Evolutionary conservation across 2,113 vertebrate species (phyloP), one percentile per base, ranked within the genome.

Genomic region (Microtus oregoni): DNA sequence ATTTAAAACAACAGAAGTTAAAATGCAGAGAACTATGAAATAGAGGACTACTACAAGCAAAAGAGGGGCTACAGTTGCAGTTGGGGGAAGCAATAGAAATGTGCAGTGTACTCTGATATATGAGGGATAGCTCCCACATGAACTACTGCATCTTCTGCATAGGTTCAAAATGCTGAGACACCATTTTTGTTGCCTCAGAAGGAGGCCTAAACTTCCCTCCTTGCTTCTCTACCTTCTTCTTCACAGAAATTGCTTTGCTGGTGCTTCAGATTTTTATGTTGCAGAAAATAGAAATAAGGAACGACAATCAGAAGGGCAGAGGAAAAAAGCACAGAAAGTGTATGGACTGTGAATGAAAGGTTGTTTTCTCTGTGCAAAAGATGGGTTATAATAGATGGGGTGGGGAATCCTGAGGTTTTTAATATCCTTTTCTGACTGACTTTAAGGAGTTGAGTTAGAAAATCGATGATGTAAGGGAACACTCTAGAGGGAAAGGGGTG

Each of bases 121-220:
- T 32, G 35, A 20, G 26, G 7, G 41, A 7, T 19, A 24, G 10
- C 2, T 20, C 2, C 30, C 4, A 7, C 0, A 1, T 1, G 17
- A 15, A n/a, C 41, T 17, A 4, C 24, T 32, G 0, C 28, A 26
- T 10, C 72, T 28, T 67, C 22, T 5, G 24, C 0, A 38, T 0
- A 15, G 63, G 5, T 82, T 17, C 72, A 20, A 58, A 22, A n/a
- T 44, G 41, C 22, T 77, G 20, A 22, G 17, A 9, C 73, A 14
- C 2, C 35, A 50, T 83, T 63, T 13, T 12, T 22, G 55, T 26
- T 92, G 24, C 1, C 52, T 15, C 3, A 35, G 22, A 8, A 20
- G 32, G 24, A 78, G 11, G 0, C 7, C 13, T 24, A 15, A 38
- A n/a, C 22, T 82, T 77, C 14, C 0, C 3, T 44, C 32, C 26